Conservation (phyloP, 2,888 invertebrate species). For the Pseudeuparius sepicola region DNA sequence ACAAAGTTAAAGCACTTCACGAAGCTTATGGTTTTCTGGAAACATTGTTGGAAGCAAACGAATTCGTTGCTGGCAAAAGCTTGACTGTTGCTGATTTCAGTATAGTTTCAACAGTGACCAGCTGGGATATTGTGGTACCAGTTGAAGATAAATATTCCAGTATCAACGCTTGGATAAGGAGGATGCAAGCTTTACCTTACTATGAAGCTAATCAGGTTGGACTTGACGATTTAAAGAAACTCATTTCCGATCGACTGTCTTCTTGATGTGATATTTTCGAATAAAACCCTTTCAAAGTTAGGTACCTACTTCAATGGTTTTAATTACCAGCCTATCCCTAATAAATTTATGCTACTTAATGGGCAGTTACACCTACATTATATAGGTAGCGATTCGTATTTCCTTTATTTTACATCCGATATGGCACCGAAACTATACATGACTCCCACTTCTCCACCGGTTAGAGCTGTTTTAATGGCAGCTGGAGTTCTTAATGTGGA, state of each 20-base stretch:
- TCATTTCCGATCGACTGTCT: too few species aligned
- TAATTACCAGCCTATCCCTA: too few species aligned
- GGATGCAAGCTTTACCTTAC: slow-evolving; percentile 20
- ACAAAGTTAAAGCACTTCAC: slow-evolving; percentile 23
- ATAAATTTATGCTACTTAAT: too few species aligned
- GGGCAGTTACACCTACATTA: too few species aligned
- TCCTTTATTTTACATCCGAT: too few species aligned
- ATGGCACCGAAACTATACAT: slow-evolving; percentile 19
- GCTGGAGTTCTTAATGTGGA: slow-evolving; percentile 39
- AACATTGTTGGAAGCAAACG: slow-evolving; percentile 31
- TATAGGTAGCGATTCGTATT: too few species aligned
- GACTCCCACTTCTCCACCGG: slow-evolving; percentile 36
- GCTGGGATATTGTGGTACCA: slow-evolving; percentile 33
- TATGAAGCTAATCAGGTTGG: slow-evolving; percentile 22
- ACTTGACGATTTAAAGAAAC: too few species aligned
- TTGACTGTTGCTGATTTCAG: slow-evolving; percentile 29
- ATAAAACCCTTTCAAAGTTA: too few species aligned
- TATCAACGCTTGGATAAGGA: slow-evolving; percentile 19
- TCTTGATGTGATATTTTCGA: too few species aligned
- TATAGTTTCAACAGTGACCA: slow-evolving; percentile 21
- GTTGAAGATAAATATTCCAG: slow-evolving; percentile 35
- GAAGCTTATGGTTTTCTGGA: slow-evolving; percentile 35
- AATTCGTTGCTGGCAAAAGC: too few species aligned
- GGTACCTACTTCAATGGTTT: too few species aligned
- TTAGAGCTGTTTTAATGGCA: slow-evolving; percentile 40